A percentile compares a stretch with the other conserved stretches of the same genome.
Evolutionary conservation across 2,113 vertebrate genomes (phyloP).

Genomic region (Apodemus sylvaticus): DNA sequence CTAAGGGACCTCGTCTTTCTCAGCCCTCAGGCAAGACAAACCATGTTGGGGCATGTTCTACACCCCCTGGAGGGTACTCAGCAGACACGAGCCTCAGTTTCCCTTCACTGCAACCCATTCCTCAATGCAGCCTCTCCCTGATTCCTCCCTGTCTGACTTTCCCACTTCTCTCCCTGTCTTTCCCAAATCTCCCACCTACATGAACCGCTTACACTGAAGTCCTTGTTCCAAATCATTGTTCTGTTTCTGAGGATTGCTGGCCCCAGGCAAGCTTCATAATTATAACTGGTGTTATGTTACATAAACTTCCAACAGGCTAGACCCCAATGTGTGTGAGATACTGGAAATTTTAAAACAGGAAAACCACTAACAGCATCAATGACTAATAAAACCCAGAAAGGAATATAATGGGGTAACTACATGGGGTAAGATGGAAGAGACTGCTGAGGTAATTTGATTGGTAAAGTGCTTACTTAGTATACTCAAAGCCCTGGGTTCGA

Average conservation of each 20-base stretch:
- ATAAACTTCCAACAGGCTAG: background rate
- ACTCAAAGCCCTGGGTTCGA: background rate
- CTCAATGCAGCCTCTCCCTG: no score
- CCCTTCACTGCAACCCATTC: background rate
- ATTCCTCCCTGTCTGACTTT: background rate
- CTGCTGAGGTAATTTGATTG: background rate
- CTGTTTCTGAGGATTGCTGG: background rate
- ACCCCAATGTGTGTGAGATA: background rate
- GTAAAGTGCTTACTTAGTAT: background rate
- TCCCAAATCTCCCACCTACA: background rate
- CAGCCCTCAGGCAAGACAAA: rapidly evolving
- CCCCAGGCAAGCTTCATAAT: slow-evolving; percentile 31
- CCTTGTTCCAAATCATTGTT: background rate
- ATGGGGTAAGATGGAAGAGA: background rate
- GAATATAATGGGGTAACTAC: background rate
- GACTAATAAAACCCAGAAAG: background rate
- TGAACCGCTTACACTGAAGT: background rate
- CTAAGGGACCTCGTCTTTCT: background rate
- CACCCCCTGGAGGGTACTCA: rapidly evolving
- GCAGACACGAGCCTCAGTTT: background rate
- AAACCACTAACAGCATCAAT: background rate
- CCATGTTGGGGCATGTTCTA: rapidly evolving
- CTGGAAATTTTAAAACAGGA: background rate
- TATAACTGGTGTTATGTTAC: slow-evolving; percentile 11
- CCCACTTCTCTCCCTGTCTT: rapidly evolving